These are phyloP conservation scores for Leptinotarsa lineolata DNA, from an alignment of 1,140 invertebrate genomes.

Conservation along the genomic window DNA sequence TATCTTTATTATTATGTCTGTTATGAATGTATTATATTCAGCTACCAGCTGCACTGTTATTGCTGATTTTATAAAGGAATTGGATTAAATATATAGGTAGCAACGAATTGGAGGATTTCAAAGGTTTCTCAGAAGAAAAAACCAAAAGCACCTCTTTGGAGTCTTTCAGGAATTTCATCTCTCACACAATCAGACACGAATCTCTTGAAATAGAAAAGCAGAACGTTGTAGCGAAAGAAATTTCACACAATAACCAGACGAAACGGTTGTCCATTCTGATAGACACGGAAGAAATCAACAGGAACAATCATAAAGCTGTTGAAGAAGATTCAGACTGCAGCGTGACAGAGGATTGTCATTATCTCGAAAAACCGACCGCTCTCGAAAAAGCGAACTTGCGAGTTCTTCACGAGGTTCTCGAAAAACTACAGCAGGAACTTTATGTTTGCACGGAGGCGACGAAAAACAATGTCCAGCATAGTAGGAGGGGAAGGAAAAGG, in stretches of 20 bases:
- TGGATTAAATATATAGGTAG: too few relatives aligned
- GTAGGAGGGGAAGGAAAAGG: slow-evolving; percentile 9
- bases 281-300: not conserved
- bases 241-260: not conserved
- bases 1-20: too few relatives aligned
- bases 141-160: not conserved
- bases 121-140: not conserved
- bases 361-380: not conserved
- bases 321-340: not conserved
- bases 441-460: not conserved
- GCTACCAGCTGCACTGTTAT: too few relatives aligned
- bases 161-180: not conserved
- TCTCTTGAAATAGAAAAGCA: not conserved
- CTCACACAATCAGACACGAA: not conserved
- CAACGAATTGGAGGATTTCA: slow-evolving; percentile 7
- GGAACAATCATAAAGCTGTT: not conserved
- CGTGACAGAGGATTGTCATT: slow-evolving; percentile 7
- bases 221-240: too few relatives aligned
- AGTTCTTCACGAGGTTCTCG: slow-evolving; percentile 9
- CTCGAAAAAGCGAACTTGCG: slow-evolving; percentile 5
- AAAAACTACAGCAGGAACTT: not conserved
- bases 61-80: too few relatives aligned
- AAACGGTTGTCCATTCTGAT: not conserved
- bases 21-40: too few relatives aligned
- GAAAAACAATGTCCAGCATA: not conserved